These are phyloP conservation scores for Prionailurus viverrinus DNA, from an alignment of 2,113 vertebrate genomes.

Conservation along the genomic window DNA sequence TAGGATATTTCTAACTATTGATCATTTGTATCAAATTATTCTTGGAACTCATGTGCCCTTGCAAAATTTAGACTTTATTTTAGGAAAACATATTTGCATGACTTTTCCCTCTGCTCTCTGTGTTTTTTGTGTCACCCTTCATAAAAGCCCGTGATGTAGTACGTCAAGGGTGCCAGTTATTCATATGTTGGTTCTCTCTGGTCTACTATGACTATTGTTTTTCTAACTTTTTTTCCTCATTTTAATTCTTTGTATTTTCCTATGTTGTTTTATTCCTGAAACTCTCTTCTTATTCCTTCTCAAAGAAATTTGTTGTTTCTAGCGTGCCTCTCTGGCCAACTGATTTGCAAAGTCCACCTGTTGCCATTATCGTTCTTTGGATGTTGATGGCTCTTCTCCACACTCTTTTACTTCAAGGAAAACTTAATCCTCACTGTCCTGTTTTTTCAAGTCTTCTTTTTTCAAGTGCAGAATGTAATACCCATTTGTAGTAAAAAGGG, in stretches of 20 bases:
- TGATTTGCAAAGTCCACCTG: conserved; percentile 12
- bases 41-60: neutral
- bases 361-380: neutral
- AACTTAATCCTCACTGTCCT: neutral
- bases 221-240: neutral
- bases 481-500: neutral
- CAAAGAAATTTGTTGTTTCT: neutral
- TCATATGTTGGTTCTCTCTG: neutral
- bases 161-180: neutral
- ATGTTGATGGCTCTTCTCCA: neutral
- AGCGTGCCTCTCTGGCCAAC: neutral
- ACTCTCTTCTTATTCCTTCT: neutral
- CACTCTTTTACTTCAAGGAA: conserved; percentile 20
- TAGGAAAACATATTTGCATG: neutral
- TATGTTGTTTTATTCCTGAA: neutral
- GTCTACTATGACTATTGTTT: neutral
- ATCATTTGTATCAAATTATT: conserved; percentile 12
- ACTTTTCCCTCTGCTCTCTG: neutral
- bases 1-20: conserved; percentile 19
- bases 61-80: conserved; percentile 7
- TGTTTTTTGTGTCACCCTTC: neutral
- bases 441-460: neutral
- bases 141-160: neutral
- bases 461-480: neutral
- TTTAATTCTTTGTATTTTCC: neutral